Base-by-base conservation (phyloP, 2,797 vertebrate species). In the Neostethus bicornis region DNA sequence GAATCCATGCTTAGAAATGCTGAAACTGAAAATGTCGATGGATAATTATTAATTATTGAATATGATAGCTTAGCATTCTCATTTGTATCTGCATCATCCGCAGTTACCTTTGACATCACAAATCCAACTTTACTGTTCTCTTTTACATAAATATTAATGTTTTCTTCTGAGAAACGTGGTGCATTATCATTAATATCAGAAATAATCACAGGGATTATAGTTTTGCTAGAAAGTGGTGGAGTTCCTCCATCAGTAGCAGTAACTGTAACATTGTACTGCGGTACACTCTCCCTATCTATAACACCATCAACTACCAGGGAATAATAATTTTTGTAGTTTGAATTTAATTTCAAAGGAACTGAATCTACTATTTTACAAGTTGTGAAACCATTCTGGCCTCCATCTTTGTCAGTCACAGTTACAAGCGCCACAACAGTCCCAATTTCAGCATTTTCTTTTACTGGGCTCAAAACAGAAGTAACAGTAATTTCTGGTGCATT, bases 321-420 rank as follows among this genome's bases (percentile, higher is more conserved):
- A 66, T 94, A 96, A 71, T 94, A 93, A 68, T 95, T 95, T 59
- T 94, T 94, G 37, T 88, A 90, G 1, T 86, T 86, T 1, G 75
- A 80, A 0, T 66, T 68, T 5, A 91, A 48, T 8, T 72, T 81
- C 44, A 91, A 91, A 1, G 72, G 79, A 3, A 61, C 56, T 2
- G 71, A 25, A 1, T 58, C 81, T 46, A 70, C 49, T 26, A 94
- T 57, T 20, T 56, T 56, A 34, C 88, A 80, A 0, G 29, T 58
- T 0, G 76, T 71, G 0, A 59, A 21, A 0, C 89, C 86, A 31
- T 91, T 94, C 32, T 54, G 54, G 0, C 90, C 91, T 4, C 87
- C 89, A 54, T 95, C 93, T 51, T 32, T 83, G 55, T 95, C 93
- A 0, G 58, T 86, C 1, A 94, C 88, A 0, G 85, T 90, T 3